Evolutionary conservation across 2,113 vertebrate species (phyloP).

Genomic region (Misgurnus mizolepis): DNA sequence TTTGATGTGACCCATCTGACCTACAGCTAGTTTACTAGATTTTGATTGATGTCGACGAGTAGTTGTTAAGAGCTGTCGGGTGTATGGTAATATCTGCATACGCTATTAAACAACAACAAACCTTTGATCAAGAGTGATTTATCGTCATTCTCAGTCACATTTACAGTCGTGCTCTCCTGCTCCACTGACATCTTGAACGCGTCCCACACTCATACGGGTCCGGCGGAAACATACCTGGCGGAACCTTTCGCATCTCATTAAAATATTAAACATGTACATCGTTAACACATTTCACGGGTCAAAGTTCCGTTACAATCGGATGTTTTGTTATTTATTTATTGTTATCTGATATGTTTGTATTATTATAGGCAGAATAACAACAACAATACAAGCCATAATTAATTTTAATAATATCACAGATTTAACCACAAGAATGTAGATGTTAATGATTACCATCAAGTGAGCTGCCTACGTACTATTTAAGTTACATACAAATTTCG

Average conservation of each 20-base stretch:
- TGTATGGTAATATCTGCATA: neutral
- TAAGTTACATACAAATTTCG: no score
- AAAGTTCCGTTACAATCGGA: neutral
- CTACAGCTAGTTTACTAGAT: neutral
- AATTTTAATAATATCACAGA: no score
- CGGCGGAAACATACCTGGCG: constrained; percentile 39
- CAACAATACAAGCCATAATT: neutral
- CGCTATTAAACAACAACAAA: neutral
- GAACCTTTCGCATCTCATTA: constrained; percentile 3
- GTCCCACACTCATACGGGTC: constrained; percentile 47
- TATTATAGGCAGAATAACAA: no score
- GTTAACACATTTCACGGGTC: neutral
- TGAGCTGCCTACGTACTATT: no score
- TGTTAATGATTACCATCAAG: no score
- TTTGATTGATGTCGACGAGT: neutral
- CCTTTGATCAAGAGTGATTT: constrained; percentile 63
- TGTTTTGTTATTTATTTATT: neutral
- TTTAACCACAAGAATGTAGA: no score
- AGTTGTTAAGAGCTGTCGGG: no score
- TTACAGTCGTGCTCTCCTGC: neutral
- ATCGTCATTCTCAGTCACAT: constrained; percentile 25
- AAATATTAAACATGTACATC: no score
- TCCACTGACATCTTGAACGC: constrained; percentile 56
- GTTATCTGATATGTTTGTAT: no score
- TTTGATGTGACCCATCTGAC: neutral